phyloP scores from a whole-genome alignment of 2,113 vertebrate species.

The Prunella himalayana region DNA sequence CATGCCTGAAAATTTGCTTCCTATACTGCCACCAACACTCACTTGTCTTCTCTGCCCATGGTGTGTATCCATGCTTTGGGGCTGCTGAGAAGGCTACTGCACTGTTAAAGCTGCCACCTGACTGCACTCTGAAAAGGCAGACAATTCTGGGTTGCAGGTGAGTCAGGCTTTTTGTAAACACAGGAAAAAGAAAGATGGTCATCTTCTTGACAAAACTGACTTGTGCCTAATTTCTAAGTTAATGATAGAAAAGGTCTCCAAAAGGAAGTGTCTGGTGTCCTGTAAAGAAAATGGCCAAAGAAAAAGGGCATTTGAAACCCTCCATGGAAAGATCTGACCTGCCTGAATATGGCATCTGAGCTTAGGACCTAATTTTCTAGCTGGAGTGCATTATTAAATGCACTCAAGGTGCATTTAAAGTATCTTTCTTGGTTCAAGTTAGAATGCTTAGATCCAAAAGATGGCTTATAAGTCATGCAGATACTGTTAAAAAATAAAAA shows the following conservation, averaged over 20 bases:
- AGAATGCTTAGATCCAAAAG: not conserved
- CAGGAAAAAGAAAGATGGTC: not conserved
- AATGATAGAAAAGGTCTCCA: not conserved
- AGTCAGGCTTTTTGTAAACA: not conserved
- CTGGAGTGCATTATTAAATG: not conserved
- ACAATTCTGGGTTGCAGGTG: not conserved
- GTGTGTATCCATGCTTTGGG: not conserved
- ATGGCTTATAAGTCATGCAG: rapidly evolving
- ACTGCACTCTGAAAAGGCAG: not conserved
- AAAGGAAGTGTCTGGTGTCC: not conserved
- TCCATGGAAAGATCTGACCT: not conserved
- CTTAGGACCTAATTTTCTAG: not conserved
- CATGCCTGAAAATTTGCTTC: not conserved
- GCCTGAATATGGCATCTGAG: not conserved
- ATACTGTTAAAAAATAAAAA: not conserved
- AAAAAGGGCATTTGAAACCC: not conserved
- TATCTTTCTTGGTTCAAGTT: not conserved
- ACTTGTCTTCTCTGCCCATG: not conserved
- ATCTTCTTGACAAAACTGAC: not conserved
- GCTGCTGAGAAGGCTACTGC: not conserved
- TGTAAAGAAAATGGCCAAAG: not conserved
- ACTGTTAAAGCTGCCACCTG: not conserved
- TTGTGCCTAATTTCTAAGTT: not conserved
- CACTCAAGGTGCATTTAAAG: not conserved
- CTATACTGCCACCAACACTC: not conserved